These are phyloP conservation scores for Drosophila tsacasi DNA, from an alignment of 1,140 invertebrate genomes.

Conservation along the genomic window DNA sequence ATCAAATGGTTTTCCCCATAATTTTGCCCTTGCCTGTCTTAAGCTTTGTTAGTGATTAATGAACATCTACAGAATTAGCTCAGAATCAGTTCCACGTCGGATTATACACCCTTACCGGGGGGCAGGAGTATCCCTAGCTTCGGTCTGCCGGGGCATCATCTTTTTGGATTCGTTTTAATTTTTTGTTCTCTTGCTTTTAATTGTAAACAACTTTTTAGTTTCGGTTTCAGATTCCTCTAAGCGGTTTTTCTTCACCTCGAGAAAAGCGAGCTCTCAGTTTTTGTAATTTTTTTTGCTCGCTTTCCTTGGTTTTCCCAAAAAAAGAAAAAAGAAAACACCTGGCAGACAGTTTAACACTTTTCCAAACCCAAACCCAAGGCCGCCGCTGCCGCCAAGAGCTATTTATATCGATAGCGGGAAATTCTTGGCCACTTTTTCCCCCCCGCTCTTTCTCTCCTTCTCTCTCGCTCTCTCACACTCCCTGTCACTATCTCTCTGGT, in stretches of 20 bases:
- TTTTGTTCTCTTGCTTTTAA: constrained; percentile 20
- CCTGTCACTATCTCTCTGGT: constrained; percentile 9
- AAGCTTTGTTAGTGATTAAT: background rate
- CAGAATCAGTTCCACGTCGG: background rate
- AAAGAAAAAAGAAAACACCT: constrained; percentile 26
- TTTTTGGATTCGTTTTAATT: background rate
- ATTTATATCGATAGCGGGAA: constrained; percentile 42
- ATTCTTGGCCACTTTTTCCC: constrained; percentile 34
- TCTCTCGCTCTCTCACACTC: background rate
- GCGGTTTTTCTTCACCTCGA: constrained; percentile 1
- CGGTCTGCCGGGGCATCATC: constrained; percentile 17
- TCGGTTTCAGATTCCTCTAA: background rate
- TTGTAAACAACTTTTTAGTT: constrained; percentile 32
- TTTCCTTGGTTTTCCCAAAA: background rate
- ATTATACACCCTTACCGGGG: background rate
- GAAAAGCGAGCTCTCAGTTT: constrained; percentile 8
- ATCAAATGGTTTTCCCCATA: background rate
- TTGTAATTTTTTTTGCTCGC: background rate
- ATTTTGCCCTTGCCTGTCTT: background rate
- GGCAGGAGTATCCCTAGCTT: constrained; percentile 33
- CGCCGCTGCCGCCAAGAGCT: constrained; percentile 13
- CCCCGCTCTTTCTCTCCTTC: background rate
- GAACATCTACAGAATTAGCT: background rate
- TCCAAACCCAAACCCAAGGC: constrained; percentile 34
- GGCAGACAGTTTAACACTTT: constrained; percentile 49